Conservation (phyloP, 2,113 vertebrate genomes). For the Lagopus muta region DNA sequence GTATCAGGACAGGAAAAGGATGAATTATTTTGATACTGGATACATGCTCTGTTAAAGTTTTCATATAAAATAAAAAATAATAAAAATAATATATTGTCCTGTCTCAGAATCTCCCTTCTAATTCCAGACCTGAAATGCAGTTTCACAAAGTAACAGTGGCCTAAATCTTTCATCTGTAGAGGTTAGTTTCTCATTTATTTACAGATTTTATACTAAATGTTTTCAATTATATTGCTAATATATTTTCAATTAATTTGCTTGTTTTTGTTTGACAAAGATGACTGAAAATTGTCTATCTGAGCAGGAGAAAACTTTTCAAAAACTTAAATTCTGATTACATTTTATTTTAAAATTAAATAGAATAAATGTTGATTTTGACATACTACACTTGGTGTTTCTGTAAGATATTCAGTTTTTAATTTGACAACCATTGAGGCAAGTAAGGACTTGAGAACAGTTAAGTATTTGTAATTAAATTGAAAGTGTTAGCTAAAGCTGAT, state of each 20-base stretch:
- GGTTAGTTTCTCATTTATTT: background rate
- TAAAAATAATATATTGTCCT: background rate
- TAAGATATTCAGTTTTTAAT: background rate
- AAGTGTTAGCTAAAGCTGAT: background rate
- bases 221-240: too few relatives aligned
- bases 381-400: background rate
- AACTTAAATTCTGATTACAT: background rate
- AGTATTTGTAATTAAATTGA: background rate
- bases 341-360: background rate
- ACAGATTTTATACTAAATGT: background rate
- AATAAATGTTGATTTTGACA: background rate
- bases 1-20: background rate
- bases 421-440: background rate
- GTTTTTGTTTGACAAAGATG: background rate
- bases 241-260: background rate
- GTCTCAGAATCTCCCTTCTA: background rate
- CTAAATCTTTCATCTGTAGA: background rate
- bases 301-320: background rate
- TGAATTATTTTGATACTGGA: background rate
- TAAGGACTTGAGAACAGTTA: background rate
- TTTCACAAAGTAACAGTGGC: background rate
- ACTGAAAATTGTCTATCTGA: background rate
- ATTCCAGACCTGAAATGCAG: background rate
- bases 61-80: background rate
- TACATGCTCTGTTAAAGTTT: background rate